A percentile compares a stretch with the other conserved stretches of the same genome.
phyloP scores from a whole-genome alignment of 92 coral and sea anemone genomes.

The Siderastrea siderea region DNA sequence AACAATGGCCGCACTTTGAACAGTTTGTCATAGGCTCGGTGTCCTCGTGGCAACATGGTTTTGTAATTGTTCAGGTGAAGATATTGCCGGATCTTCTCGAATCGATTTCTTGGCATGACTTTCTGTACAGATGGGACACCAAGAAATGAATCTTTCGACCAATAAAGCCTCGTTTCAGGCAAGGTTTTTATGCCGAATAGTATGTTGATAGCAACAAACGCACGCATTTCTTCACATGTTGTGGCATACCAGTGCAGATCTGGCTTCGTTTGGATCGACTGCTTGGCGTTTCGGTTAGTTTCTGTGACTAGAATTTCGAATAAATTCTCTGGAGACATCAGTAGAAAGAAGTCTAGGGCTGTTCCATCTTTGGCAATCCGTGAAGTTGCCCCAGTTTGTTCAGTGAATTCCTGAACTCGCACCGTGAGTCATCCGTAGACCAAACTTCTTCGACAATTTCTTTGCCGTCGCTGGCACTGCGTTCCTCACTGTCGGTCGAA shows the following conservation, averaged over 20 bases:
- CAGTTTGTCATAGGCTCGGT: constrained; percentile 33
- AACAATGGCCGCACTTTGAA: constrained; percentile 37
- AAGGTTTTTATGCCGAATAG: constrained; percentile 46
- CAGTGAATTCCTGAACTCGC: constrained; percentile 15
- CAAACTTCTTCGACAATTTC: constrained; percentile 34
- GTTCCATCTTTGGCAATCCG: constrained; percentile 64
- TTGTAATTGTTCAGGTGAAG: constrained; percentile 33
- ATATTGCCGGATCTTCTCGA: constrained; percentile 45
- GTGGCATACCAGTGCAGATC: constrained; percentile 32
- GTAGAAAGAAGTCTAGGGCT: constrained; percentile 52
- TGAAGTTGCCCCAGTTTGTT: constrained; percentile 45
- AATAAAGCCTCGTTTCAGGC: constrained; percentile 42
- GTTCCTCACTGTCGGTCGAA: constrained; percentile 25
- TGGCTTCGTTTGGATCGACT: constrained; percentile 43
- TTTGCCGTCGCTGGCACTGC: constrained; percentile 28
- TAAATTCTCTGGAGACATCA: constrained; percentile 37
- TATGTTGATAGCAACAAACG: constrained; percentile 33
- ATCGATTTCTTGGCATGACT: constrained; percentile 41
- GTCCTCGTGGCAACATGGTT: constrained; percentile 20
- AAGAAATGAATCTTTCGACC: constrained; percentile 36
- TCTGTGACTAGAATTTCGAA: constrained; percentile 40
- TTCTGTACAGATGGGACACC: constrained; percentile 35
- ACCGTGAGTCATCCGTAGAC: constrained; percentile 29
- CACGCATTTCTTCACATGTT: constrained; percentile 40
- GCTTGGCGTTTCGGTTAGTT: constrained; percentile 53